Percentiles rank a stretch among this genome's conserved stretches.
These are phyloP conservation scores for Chrosomus eos DNA, from an alignment of 2,797 vertebrate species.

Conservation along the genomic window DNA sequence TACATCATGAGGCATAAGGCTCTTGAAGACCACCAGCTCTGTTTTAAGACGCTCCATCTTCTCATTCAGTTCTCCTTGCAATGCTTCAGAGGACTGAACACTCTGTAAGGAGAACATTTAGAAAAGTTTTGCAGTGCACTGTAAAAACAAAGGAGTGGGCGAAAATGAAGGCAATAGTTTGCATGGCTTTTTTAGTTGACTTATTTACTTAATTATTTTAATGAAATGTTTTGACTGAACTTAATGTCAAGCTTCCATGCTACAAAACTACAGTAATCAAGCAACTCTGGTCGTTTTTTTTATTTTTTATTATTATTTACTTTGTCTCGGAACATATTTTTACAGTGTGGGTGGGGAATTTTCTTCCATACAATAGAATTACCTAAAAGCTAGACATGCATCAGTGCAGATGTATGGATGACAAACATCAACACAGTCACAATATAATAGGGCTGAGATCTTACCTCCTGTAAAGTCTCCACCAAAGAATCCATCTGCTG, in stretches of 20 bases:
- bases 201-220: constrained; percentile 7
- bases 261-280: constrained; percentile 25
- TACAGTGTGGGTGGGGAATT: constrained; percentile 7
- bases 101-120: constrained; percentile 74
- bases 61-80: constrained; percentile 90
- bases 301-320: background rate
- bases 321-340: background rate
- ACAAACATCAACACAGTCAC: constrained; percentile 1
- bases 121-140: background rate
- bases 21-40: constrained; percentile 97
- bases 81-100: constrained; percentile 84
- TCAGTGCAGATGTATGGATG: constrained; percentile 6
- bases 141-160: background rate
- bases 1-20: constrained; percentile 93
- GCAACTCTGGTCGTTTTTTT: background rate
- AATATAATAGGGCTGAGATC: constrained; percentile 41
- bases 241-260: constrained; percentile 13
- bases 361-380: background rate
- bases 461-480: constrained; percentile 84
- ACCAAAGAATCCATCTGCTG: constrained; percentile 85
- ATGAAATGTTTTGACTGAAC: constrained; percentile 25
- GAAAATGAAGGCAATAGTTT: constrained; percentile 1
- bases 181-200: background rate
- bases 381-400: background rate
- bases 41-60: constrained; percentile 94